phyloP scores from a whole-genome alignment of 2,888 invertebrate species.

The Leucozona laternaria region DNA sequence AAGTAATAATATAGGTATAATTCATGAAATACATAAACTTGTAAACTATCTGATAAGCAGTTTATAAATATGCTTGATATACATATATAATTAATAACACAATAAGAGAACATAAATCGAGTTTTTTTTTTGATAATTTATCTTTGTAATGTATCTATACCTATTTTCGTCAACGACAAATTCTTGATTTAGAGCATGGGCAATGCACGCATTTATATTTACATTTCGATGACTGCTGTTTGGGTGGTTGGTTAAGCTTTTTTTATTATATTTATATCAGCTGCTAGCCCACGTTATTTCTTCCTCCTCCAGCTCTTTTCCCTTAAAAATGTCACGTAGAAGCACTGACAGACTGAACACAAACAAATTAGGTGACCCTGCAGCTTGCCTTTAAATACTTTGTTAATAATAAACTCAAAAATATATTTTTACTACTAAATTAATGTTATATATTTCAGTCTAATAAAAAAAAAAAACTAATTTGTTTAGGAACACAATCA shows the following conservation, averaged over 20 bases:
- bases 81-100: too few relatives aligned
- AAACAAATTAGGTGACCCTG: not conserved
- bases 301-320: not conserved
- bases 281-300: not conserved
- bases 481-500: not conserved
- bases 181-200: not conserved
- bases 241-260: not conserved
- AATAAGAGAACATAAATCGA: too few relatives aligned
- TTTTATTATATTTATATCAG: not conserved
- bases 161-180: too few relatives aligned
- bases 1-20: too few relatives aligned
- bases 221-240: not conserved
- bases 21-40: not conserved
- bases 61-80: too few relatives aligned
- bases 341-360: not conserved
- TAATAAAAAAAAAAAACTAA: constrained; percentile 1
- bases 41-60: too few relatives aligned
- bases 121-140: too few relatives aligned
- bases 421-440: not conserved
- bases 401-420: not conserved
- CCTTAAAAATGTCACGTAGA: not conserved
- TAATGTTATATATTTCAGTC: not conserved
- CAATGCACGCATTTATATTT: not conserved
- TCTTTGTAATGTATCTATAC: too few relatives aligned
- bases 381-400: not conserved